Evolutionary conservation across 2,888 invertebrate genomes (phyloP), one percentile per base, ranked within the genome.

Genomic region (Scaptomyza tumidula): DNA sequence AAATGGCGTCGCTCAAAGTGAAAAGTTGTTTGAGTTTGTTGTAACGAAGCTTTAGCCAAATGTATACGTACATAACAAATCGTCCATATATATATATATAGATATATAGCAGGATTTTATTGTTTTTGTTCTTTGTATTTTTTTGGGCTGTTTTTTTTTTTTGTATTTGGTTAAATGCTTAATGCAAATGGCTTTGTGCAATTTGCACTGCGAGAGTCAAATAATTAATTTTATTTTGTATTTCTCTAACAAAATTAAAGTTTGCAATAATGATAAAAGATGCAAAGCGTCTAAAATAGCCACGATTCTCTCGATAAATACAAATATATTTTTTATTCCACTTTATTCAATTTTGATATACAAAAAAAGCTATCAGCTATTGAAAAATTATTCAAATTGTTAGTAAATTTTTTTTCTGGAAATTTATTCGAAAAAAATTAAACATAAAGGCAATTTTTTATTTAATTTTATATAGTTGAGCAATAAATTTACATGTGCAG

Each of bases 21-120:
- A 81, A 82, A 71, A 85, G 81, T 74, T 78, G 85, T 82, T 82
- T 87, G 82, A 81, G 78, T 81, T 82, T 78, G 78, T 70, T 71
- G 78, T 75, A 87, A 71, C 81, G 66, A 65, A 75, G 50, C 62
- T 50, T 66, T 55, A 14, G 35, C 48, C 13, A 55, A 64, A 60
- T 60, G 33, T 48, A 39, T 27, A 19, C n/a, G 29, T 29, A 19
- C 24, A 4, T 4, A 4, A 24, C 24, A 24, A 5, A 24, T 24
- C 1, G 16, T 48, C 2, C 3, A 24, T 24, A 24, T 24, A 24
- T 24, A 24, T 24, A 24, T 24, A 24, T 24, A 24, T 24, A 24
- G 3, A 24, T 24, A 24, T 24, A 3, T 49, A 62, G 57, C 65
- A 41, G 49, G 74, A 41, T 41, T 61, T 67, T 52, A 24, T 50